Base-by-base conservation (phyloP, 2,113 vertebrate species). In the Xerus inauris region DNA sequence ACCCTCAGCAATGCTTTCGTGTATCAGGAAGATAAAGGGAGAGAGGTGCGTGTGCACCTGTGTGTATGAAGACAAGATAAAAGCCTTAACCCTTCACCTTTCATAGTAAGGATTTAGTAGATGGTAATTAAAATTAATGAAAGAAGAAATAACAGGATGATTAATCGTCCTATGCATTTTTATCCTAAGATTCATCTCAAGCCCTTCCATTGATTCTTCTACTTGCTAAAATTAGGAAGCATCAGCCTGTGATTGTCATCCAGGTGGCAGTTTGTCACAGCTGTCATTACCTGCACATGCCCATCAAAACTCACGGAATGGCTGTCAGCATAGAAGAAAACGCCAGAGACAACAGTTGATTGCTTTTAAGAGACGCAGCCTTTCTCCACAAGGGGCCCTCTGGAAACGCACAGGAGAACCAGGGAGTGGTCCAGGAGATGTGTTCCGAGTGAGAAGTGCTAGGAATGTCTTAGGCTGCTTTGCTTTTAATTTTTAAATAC, bases 151-250 rank as follows among this genome's bases (percentile, higher is more conserved):
- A 32, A 22, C 22, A 45, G 22, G 45, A 42, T n/a, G 47, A 24
- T n/a, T n/a, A n/a, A n/a, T 42, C 30, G 54, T 5, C 40, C 28
- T 16, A 16, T 11, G 45, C 67, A 54, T 32, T 30, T 57, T 73
- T 47, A 95, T 40, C 5, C 30, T 54, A 88, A 45, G 40, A 45
- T 62, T 80, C 32, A 54, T 32, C 32, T 80, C 75, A 24, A 77
- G 17, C 5, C 67, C 4, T 35, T 45, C 62, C 59, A 16, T 2
- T 26, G 64, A n/a, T 13, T 54, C 93, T 71, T 47, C 38, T 47
- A 57, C 40, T 47, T 87, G 42, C 49, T 84, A 92, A 82, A 90
- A 87, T 82, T 73, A 91, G 49, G 47, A 42, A 42, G 28, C 3
- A 1, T 62, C 22, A 13, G 64, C 42, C 6, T 49, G 57, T 17